These are phyloP conservation scores for Protobothrops mucrosquamatus DNA, from an alignment of 2,113 vertebrate genomes.

Conservation along the genomic window DNA sequence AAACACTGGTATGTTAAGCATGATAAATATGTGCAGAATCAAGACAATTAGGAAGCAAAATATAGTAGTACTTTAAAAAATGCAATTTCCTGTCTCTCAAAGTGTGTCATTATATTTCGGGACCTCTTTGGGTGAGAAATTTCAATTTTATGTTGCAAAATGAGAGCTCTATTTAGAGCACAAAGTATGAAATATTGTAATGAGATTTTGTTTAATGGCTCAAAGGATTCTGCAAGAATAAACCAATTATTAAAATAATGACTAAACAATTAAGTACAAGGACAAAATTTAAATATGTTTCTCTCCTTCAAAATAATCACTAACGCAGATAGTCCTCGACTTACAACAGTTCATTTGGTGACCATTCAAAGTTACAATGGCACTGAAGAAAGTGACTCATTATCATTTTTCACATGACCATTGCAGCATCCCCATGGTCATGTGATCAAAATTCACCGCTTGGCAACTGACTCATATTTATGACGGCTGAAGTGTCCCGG, in stretches of 20 bases:
- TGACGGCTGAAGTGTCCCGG: too few species aligned
- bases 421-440: too few species aligned
- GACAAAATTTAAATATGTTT: background rate
- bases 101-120: background rate
- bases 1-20: background rate
- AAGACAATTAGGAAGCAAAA: background rate
- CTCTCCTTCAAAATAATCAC: background rate
- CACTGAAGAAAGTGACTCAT: too few species aligned
- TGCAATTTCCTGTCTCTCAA: background rate
- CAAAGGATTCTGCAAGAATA: background rate
- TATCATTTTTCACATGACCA: too few species aligned
- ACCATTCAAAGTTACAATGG: too few species aligned
- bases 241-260: background rate
- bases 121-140: background rate
- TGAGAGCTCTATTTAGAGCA: background rate
- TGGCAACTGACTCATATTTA: too few species aligned
- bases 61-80: rapidly evolving
- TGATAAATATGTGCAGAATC: background rate
- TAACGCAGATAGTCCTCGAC: too few species aligned
- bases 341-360: too few species aligned
- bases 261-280: background rate
- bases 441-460: too few species aligned
- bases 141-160: background rate
- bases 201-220: background rate
- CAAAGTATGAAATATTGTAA: background rate